Evolutionary conservation across 2,113 vertebrate genomes (phyloP).

Genomic region (Nothobranchius kuhntae): DNA sequence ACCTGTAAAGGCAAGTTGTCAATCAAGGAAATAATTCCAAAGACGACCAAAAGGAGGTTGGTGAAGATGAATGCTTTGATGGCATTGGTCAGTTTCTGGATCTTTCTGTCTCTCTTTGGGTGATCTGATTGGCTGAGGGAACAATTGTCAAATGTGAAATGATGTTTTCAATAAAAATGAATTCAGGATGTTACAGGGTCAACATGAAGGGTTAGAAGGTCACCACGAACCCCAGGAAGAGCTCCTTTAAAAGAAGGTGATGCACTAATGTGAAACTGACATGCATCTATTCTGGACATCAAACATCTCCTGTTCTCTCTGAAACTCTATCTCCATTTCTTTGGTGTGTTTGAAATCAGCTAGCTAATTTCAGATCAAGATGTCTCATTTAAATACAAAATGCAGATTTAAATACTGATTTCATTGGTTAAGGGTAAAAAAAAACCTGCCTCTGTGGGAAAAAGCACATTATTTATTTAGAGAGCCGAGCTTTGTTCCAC

Average conservation of each 20-base stretch:
- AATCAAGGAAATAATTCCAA: conserved; percentile 84
- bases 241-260: background rate
- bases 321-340: too few relatives aligned
- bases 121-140: conserved; percentile 46
- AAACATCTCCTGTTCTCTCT: too few relatives aligned
- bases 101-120: conserved; percentile 75
- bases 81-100: conserved; percentile 88
- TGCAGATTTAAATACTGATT: too few relatives aligned
- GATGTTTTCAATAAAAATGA: background rate
- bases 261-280: too few relatives aligned
- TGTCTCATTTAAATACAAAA: too few relatives aligned
- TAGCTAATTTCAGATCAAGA: too few relatives aligned
- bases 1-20: conserved; percentile 85
- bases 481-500: too few relatives aligned
- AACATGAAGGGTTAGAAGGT: background rate
- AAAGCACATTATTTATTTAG: too few relatives aligned
- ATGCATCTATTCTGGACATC: too few relatives aligned
- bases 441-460: too few relatives aligned
- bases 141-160: conserved; percentile 9
- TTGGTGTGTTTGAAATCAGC: too few relatives aligned
- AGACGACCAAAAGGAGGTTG: conserved; percentile 82
- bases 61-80: conserved; percentile 85
- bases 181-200: background rate
- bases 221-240: background rate
- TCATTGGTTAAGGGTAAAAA: too few relatives aligned